Evolutionary conservation across 2,888 invertebrate species (phyloP), one percentile per base, ranked within the genome.

Genomic region (Sylvicola fuscatus): DNA sequence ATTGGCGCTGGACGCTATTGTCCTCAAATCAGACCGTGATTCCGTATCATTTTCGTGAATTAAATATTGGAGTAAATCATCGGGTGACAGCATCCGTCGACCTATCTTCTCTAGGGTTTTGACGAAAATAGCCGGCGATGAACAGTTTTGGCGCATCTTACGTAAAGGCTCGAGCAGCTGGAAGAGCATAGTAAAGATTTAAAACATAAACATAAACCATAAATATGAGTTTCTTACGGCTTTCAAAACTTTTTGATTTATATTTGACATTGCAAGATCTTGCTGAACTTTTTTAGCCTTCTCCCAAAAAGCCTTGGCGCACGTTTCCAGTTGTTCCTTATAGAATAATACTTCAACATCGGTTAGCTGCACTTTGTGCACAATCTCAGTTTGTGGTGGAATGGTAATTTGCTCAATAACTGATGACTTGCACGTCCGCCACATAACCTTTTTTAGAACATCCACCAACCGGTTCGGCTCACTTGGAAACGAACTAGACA

Each of bases 331-430:
- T 45, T 72, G 68, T 27, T 64, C 60, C n/a, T 66, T 61, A 49
- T 83, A 83, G 49, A 76, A 79, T 43, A 75, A 68, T 39, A 70
- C 68, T 51, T 83, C 81, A 1, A 80, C 65, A 3, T 76, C 72
- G n/a, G 74, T 68, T 47, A 82, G 72, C 29, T 65, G 60, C 31
- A 78, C 47, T 54, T 63, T 64, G 49, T 75, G 68, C 5, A 68
- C 51, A 31, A 62, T 44, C 37, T 68, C 62, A 1, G 61, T 61
- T 52, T 75, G 73, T n/a, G 58, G 53, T 1, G 79, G 79, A 40
- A 81, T 66, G 33, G 66, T 60, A 33, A 79, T 62, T 57, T 81
- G 75, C 40, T 71, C 58, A 28, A 68, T 47, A 2, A 83, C 75
- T 49, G 72, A 68, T 4, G 56, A 53, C 53, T 81, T 81, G 27